These are phyloP conservation scores for Melanaphis sacchari DNA, from an alignment of 1,140 invertebrate genomes.

Conservation along the genomic window DNA sequence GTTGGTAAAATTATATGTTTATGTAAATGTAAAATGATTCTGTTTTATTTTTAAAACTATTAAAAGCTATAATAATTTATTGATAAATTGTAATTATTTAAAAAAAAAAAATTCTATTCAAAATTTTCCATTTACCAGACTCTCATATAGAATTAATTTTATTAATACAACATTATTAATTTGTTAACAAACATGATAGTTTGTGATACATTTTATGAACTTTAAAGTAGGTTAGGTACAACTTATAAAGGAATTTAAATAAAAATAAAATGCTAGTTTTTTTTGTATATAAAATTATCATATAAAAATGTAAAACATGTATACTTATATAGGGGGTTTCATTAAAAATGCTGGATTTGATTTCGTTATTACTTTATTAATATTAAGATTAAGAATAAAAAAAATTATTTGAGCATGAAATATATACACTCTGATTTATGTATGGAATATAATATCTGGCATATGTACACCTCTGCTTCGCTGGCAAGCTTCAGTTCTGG, in stretches of 20 bases:
- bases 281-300: too few species aligned
- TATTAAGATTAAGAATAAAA: too few species aligned
- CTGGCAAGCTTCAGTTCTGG: too few species aligned
- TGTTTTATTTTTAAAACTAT: neutral
- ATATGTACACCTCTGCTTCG: too few species aligned
- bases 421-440: too few species aligned
- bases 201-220: neutral
- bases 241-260: neutral
- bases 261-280: neutral
- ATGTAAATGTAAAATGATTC: slow-evolving; percentile 9
- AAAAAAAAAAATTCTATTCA: neutral
- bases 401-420: too few species aligned
- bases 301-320: too few species aligned
- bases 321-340: too few species aligned
- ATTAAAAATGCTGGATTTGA: too few species aligned
- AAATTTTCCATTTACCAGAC: neutral
- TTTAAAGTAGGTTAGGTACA: neutral
- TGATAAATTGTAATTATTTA: neutral
- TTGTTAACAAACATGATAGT: neutral
- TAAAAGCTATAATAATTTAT: neutral
- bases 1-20: neutral
- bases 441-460: too few species aligned
- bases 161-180: neutral
- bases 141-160: neutral
- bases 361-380: too few species aligned